Evolutionary conservation across 1,140 invertebrate genomes (phyloP), one percentile per base, ranked within the genome.

Genomic region (Brachionus rubens): DNA sequence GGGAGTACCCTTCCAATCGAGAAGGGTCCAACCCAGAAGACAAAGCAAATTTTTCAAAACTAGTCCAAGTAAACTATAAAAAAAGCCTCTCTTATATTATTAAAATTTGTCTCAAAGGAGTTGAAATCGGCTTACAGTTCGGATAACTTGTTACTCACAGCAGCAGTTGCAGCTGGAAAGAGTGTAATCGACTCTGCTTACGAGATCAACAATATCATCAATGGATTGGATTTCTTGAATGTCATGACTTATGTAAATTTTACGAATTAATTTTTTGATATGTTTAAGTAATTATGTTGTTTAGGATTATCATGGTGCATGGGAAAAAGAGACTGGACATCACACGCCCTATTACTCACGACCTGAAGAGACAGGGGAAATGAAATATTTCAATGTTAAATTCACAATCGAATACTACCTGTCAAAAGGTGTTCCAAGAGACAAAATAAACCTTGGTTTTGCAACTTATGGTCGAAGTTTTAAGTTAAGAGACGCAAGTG

Each of bases 221-320:
- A 90, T 88, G 92, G 21, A 24, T 84, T 97, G 76, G 94, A 98
- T 85, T 96, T 95, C 87, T 91, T 97, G 85, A 97, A 96, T 85
- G 87, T 97, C 26, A 86, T 86, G 86, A 79, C 96, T 90, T 88
- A 96, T 86, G 91, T 54, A 46, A 43, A 19, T 50, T 2, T 54
- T 43, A 3, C 0, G 9, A 30, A 21, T 43, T 2, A 41, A 14
- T 26, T 40, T 33, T 62, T 33, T 54, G 6, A 7, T 14, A 40
- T 19, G 12, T 48, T 48, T 19, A 5, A 14, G 6, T 2, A 56
- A 21, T 75, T 52, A 47, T 40, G n/a, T 24, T 24, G 48, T 46
- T 43, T 14, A 54, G 48, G 75, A 76, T 76, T 40, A 52, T 76
- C 75, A 76, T 50, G 75, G 75, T 24, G 36, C 36, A 16, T 76